Evolutionary conservation across 2,888 invertebrate genomes (phyloP).

Genomic region (Machimus atricapillus): DNA sequence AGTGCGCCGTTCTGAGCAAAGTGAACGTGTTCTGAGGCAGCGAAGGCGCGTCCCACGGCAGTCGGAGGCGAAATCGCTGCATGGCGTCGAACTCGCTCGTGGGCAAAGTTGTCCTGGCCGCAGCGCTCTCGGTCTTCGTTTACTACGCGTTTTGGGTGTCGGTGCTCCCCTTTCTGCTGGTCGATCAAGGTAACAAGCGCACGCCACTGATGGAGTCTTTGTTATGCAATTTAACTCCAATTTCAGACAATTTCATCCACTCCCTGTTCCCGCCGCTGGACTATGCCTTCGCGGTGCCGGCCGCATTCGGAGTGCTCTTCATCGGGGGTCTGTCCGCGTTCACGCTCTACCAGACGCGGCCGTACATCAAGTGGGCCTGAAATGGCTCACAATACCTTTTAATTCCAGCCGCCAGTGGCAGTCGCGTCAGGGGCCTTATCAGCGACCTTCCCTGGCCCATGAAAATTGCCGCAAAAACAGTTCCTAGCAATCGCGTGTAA

Average conservation of each 20-base stretch:
- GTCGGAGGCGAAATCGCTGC: conserved; percentile 47
- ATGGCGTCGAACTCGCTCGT: conserved; percentile 69
- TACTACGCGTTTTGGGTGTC: conserved; percentile 73
- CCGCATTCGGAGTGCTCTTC: conserved; percentile 69
- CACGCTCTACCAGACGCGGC: conserved; percentile 66
- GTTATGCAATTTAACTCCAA: conserved; percentile 37
- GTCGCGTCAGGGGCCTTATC: not conserved
- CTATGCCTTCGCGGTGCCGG: conserved; percentile 69
- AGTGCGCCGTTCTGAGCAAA: not conserved
- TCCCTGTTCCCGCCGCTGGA: conserved; percentile 66
- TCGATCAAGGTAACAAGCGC: conserved; percentile 65
- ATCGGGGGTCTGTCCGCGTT: conserved; percentile 72
- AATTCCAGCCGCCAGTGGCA: not conserved
- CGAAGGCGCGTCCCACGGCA: not conserved
- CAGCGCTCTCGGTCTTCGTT: conserved; percentile 65
- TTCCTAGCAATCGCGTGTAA: not conserved
- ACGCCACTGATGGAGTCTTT: conserved; percentile 37
- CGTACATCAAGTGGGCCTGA: conserved; percentile 1
- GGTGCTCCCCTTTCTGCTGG: conserved; percentile 72
- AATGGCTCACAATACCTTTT: not conserved
- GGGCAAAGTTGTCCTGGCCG: conserved; percentile 68
- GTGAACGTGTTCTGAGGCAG: not conserved
- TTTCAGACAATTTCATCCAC: conserved; percentile 66
- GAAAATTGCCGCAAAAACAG: not conserved
- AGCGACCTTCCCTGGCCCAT: not conserved